Evolutionary conservation across 2,888 invertebrate genomes (phyloP), one percentile per base, ranked within the genome.

Genomic region (Volucella inflata): DNA sequence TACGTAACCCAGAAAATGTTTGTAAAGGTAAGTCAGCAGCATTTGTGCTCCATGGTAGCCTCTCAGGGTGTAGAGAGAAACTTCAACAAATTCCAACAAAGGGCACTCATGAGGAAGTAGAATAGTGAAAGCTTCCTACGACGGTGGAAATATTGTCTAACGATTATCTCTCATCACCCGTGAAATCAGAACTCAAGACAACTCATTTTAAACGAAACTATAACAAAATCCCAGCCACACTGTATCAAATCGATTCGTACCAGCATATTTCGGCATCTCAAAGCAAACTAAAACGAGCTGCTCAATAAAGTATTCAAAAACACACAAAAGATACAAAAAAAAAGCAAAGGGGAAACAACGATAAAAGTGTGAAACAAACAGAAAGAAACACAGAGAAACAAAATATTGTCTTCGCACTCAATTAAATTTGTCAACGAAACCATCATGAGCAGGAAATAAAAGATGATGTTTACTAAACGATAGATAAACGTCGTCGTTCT

Each of bases 361-460:
- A 21, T 42, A 36, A 16, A 30, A 38, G n/a, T 8, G 36, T 9
- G 36, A 55, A 36, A 40, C 46, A 38, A 44, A 14, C n/a, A 11
- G 14, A 21, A 57, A 55, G 36, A 2, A 57, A 55, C 1, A 1
- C 65, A 60, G 50, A 30, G 10, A 65, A 60, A 42, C 44, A 53
- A 51, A 72, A 75, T 64, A 62, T 57, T 68, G 68, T 64, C 53
- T 57, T 80, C 46, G 50, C 80, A 70, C 68, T 50, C 62, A 80
- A 68, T 68, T 80, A 68, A 80, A 80, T 62, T 46, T 80, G 80
- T 80, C 80, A 75, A 68, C 48, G 48, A 55, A 10, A 36, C 42
- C 51, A 77, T 70, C 68, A 62, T 46, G 68, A 46, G 53, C 75
- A 65, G 64, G 70, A 59, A 64, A 64, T 64, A 70, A 50, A 30